A percentile compares a stretch with the other conserved stretches of the same genome.
phyloP scores from a whole-genome alignment of 2,113 vertebrate species.

The Elephantulus edwardii region DNA sequence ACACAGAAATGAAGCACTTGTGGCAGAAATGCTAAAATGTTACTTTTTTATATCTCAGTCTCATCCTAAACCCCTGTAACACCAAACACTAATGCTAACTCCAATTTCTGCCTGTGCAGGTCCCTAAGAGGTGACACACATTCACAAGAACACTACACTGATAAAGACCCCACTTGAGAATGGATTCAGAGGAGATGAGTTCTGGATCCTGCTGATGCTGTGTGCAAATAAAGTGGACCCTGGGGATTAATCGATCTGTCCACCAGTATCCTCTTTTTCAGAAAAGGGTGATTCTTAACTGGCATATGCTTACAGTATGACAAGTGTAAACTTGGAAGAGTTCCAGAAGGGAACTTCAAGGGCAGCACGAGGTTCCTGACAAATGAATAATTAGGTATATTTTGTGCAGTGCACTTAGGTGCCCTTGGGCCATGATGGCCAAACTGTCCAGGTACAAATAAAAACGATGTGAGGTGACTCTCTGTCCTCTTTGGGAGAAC shows the following conservation, averaged over 20 bases:
- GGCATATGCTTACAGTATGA: neutral
- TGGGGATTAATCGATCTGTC: neutral
- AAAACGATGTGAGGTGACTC: neutral
- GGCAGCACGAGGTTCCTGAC: neutral
- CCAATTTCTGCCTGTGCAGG: neutral
- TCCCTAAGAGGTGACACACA: neutral
- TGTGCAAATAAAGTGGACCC: neutral
- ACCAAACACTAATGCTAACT: neutral
- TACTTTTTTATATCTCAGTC: neutral
- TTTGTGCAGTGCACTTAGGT: neutral
- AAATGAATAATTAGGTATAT: neutral
- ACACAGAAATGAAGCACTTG: neutral
- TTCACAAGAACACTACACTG: neutral
- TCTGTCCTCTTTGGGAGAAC: neutral
- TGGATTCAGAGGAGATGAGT: neutral
- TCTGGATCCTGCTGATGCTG: neutral
- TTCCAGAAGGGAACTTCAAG: conserved; percentile 20
- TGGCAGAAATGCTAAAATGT: neutral
- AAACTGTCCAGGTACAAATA: neutral
- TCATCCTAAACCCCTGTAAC: neutral
- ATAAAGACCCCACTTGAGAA: neutral
- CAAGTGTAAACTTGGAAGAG: neutral
- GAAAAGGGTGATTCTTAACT: neutral
- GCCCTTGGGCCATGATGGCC: neutral
- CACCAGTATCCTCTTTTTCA: neutral